Evolutionary conservation across 2,888 invertebrate species (phyloP), one percentile per base, ranked within the genome.

Genomic region (Hydriomena furcata): DNA sequence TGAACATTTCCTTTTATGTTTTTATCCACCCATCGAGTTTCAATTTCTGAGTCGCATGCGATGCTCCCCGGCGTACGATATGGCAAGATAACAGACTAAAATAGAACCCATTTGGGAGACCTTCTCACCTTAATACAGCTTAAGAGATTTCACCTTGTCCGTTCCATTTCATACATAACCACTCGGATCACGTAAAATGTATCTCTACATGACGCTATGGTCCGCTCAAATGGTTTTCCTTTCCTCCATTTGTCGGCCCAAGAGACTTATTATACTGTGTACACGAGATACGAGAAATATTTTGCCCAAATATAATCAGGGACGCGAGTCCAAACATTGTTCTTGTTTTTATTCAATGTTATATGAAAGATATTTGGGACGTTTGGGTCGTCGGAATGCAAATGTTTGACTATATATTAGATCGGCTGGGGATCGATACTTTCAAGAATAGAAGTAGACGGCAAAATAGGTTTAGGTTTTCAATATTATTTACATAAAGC

Each of bases 281-380:
- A 88, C 84, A 83, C 76, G 78, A 78, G 76, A 79, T 73, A 75
- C 74, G 71, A 73, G 73, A 76, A 84, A 88, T 88, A 88, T 87
- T 81, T 80, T 86, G 85, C 79, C 71, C 89, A 89, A 90, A 90
- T 86, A 89, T 90, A 89, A 89, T 89, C 89, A 87, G 75, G 83
- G 82, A 80, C 75, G 75, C 69, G 75, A 74, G 80, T 79, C 79
- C 84, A 85, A 88, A 85, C 83, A 84, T 76, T 78, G 76, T 76
- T 83, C 77, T 81, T 79, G 79, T 82, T 86, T 86, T 84, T 82
- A 75, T 83, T 76, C 79, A 70, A 77, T 73, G 73, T 80, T 76
- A 79, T 83, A 76, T 68, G 68, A 73, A 70, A 76, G 49, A 57
- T 54, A 56, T 57, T 58, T 37, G 55, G 74, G 63, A 77, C 77